Evolutionary conservation across 2,113 vertebrate genomes (phyloP), one percentile per base, ranked within the genome.

Genomic region (Dasyornis broadbenti): DNA sequence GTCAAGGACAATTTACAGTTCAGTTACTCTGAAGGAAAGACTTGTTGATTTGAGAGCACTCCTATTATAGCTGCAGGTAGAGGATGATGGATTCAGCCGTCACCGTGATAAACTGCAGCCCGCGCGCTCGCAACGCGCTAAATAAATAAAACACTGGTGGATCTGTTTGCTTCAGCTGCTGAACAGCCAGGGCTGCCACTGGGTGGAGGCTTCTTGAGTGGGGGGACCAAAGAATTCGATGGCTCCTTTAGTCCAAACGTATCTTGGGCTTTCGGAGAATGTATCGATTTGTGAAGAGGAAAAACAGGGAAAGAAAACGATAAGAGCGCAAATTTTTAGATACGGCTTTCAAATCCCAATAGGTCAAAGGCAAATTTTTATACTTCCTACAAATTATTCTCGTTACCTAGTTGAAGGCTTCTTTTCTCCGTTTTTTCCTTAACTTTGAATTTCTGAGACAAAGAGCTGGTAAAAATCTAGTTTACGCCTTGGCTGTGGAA

Each of bases 1-100:
- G 96, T 97, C 97, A 97, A 98, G 96, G 97, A 96, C 96, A 97
- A 97, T 98, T 98, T 98, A 97, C 92, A 97, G 96, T 97, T 97
- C 95, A 97, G 95, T 97, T 97, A 93, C 93, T 97, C 97, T 91
- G 92, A 96, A 96, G 94, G 95, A 97, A 98, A 97, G 96, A 97
- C 97, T 97, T 97, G 97, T 98, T 97, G 97, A 98, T 97, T 91
- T 96, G 95, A 97, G 85, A 94, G 90, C 42, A 47, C 80, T 95
- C 82, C 83, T 93, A 82, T 97, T 97, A 97, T 82, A 95, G 94
- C 96, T 96, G 42, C 96, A 97, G 96, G 97, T 97, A 91, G 91
- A 77, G 82, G 94, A 95, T 98, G 97, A 98, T 97, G 94, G 96
- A 98, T 98, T 95, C 96, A 96, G 92, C 95, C 96, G 78, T 98